Evolutionary conservation across 2,888 invertebrate genomes (phyloP).

Genomic region (Ennomos fuscantarius): DNA sequence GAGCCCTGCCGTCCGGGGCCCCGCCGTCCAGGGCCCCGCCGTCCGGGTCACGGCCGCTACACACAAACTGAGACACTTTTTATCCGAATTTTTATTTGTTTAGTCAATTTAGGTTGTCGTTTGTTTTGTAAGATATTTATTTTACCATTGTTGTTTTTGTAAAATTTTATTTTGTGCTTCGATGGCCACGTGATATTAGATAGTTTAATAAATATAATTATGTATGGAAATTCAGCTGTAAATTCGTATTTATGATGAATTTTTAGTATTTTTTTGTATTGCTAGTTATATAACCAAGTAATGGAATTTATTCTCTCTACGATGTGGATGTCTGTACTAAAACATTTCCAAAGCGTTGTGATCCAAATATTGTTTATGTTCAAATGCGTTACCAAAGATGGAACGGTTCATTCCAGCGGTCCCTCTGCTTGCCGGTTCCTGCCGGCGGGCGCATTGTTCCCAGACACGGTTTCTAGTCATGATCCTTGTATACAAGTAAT

Average conservation of each 20-base stretch:
- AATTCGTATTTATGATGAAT: constrained; percentile 43
- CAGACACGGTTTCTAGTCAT: constrained; percentile 81
- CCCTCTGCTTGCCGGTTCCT: background rate
- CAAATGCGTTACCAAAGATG: constrained; percentile 80
- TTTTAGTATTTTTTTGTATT: constrained; percentile 42
- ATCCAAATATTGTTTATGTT: constrained; percentile 58
- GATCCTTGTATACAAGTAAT: constrained; percentile 75
- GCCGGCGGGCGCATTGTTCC: constrained; percentile 48
- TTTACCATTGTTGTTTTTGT: constrained; percentile 75
- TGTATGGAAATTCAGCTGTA: constrained; percentile 53
- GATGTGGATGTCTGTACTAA: constrained; percentile 19
- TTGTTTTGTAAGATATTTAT: constrained; percentile 73
- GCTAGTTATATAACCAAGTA: constrained; percentile 26
- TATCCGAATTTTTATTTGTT: constrained; percentile 54
- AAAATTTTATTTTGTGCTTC: constrained; percentile 77
- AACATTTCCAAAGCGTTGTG: constrained; percentile 41
- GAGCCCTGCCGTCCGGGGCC: too few relatives aligned
- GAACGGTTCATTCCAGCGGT: constrained; percentile 66
- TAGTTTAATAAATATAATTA: constrained; percentile 66
- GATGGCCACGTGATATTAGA: constrained; percentile 77
- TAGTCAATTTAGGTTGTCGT: constrained; percentile 66
- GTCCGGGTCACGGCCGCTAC: background rate
- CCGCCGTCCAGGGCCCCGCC: too few relatives aligned
- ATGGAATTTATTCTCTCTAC: constrained; percentile 32
- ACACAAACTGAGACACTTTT: constrained; percentile 40